These are phyloP conservation scores for Trinorchestia longiramus DNA, from an alignment of 1,140 invertebrate genomes.

Conservation along the genomic window DNA sequence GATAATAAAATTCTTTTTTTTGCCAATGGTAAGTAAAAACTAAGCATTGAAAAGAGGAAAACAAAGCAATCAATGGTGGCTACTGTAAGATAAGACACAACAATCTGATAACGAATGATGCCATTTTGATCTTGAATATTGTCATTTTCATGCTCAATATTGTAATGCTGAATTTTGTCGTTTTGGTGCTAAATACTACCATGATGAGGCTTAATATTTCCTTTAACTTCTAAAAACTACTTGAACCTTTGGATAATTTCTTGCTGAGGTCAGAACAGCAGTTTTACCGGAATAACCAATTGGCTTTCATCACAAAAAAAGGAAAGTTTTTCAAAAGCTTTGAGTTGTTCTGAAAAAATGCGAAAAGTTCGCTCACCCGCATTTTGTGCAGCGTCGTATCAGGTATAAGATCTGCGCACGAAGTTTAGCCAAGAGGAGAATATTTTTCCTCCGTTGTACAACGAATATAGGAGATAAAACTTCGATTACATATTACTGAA, in stretches of 20 bases:
- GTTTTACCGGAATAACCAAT: neutral
- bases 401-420: neutral
- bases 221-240: neutral
- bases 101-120: too few relatives aligned
- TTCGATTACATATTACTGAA: neutral
- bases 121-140: too few relatives aligned
- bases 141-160: too few relatives aligned
- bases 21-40: too few relatives aligned
- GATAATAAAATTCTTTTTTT: too few relatives aligned
- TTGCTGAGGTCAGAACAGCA: neutral
- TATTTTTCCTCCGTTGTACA: neutral
- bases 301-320: neutral
- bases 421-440: neutral
- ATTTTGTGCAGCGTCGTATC: neutral
- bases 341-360: neutral
- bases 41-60: too few relatives aligned
- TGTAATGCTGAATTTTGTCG: too few relatives aligned
- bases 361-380: neutral
- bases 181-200: too few relatives aligned
- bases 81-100: too few relatives aligned
- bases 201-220: too few relatives aligned
- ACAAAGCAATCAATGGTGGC: too few relatives aligned
- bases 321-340: neutral
- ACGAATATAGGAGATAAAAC: neutral
- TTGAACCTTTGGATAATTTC: neutral